Conservation (phyloP, 2,113 vertebrate species). For the Orientallactaga bullata region DNA sequence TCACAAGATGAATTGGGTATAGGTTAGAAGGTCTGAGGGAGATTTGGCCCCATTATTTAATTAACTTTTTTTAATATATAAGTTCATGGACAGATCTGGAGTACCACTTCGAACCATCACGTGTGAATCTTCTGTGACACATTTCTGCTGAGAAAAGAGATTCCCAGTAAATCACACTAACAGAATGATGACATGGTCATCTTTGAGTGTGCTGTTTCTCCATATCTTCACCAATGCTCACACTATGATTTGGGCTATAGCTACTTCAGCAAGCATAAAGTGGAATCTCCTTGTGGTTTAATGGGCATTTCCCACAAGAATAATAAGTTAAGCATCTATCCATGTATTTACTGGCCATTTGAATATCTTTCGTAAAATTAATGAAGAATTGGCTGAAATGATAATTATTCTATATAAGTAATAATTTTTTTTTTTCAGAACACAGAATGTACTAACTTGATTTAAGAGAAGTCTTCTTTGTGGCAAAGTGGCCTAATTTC, state of each 20-base stretch:
- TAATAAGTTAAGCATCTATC: neutral
- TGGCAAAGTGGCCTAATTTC: neutral
- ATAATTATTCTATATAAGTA: neutral
- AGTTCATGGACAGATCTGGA: neutral
- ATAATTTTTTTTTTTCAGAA: constrained; percentile 51
- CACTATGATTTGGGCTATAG: neutral
- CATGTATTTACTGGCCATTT: neutral
- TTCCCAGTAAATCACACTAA: neutral
- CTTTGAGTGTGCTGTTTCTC: neutral
- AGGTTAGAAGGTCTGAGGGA: neutral
- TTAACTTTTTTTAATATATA: neutral
- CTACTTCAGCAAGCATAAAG: neutral
- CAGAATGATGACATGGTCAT: neutral
- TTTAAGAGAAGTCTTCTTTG: neutral
- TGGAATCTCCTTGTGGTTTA: constrained; percentile 6
- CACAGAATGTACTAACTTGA: neutral
- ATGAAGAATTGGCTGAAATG: neutral
- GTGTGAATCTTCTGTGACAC: neutral
- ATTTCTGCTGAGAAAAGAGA: neutral
- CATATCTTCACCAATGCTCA: neutral
- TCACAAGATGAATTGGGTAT: neutral
- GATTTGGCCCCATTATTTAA: neutral
- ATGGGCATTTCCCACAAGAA: constrained; percentile 2
- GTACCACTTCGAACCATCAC: neutral
- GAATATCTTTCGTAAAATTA: neutral